Percentiles rank a stretch among this genome's conserved stretches.
These are phyloP conservation scores for Rhincodon typus DNA, from an alignment of 2,797 vertebrate genomes.

Conservation along the genomic window DNA sequence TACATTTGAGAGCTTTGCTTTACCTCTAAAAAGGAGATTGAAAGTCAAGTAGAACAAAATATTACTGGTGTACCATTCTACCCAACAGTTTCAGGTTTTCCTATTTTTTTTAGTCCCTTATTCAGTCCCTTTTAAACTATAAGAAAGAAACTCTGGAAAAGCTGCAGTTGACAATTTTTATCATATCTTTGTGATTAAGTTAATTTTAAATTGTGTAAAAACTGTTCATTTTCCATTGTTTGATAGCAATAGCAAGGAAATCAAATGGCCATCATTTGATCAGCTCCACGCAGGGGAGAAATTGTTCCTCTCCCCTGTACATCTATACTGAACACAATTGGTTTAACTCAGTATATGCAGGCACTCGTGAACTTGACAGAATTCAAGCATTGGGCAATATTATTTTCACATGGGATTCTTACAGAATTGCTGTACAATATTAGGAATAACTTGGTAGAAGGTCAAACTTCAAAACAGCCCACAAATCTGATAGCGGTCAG, in stretches of 20 bases:
- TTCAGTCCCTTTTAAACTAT: neutral
- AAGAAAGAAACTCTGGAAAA: neutral
- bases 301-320: neutral
- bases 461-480: neutral
- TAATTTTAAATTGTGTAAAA: conserved; percentile 17
- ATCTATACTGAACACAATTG: neutral
- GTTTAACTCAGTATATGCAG: neutral
- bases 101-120: neutral
- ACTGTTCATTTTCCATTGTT: neutral
- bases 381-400: neutral
- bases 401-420: neutral
- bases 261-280: neutral
- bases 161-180: neutral
- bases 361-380: neutral
- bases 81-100: neutral
- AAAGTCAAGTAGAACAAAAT: neutral
- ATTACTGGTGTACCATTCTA: neutral
- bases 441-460: neutral
- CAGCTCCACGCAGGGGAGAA: neutral
- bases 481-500: neutral
- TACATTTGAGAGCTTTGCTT: neutral
- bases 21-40: neutral
- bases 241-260: neutral
- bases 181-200: neutral
- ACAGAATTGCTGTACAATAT: neutral